phyloP scores from a whole-genome alignment of 2,113 vertebrate genomes.

The Serinus canaria region DNA sequence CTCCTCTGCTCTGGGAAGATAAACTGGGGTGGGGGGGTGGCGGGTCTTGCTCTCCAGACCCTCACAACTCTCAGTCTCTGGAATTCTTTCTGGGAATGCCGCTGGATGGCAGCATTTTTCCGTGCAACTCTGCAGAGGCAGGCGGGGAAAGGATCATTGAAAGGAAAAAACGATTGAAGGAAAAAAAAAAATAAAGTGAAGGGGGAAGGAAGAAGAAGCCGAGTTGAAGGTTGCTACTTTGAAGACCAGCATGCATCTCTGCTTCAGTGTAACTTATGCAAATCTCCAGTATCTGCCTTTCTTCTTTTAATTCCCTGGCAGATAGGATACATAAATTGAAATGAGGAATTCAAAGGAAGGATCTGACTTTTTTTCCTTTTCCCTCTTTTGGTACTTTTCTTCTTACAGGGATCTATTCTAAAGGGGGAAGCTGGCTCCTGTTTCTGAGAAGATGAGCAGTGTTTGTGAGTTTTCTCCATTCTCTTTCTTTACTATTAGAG shows the following conservation, averaged over 20 bases:
- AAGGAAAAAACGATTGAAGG: background rate
- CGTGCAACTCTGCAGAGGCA: background rate
- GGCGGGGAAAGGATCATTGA: background rate
- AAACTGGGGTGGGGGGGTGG: background rate
- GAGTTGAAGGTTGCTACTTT: background rate
- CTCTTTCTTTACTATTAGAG: background rate
- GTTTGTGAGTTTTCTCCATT: background rate
- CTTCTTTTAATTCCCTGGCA: background rate
- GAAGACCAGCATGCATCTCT: background rate
- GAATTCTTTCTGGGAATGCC: background rate
- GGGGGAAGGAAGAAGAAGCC: background rate
- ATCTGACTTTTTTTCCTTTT: background rate
- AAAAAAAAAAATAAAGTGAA: background rate
- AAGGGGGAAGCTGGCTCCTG: background rate
- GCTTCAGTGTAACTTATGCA: background rate
- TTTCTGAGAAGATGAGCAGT: background rate
- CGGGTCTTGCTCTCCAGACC: accelerated
- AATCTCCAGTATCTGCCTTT: background rate
- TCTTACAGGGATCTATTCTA: background rate
- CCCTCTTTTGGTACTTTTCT: background rate
- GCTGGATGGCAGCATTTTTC: constrained; percentile 66
- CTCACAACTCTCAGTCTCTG: background rate
- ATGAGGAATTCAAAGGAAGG: background rate
- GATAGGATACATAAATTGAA: background rate
- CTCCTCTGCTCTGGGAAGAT: background rate